Conservation (phyloP, 2,888 invertebrate species). For the Rhamphomyia laevipes region DNA sequence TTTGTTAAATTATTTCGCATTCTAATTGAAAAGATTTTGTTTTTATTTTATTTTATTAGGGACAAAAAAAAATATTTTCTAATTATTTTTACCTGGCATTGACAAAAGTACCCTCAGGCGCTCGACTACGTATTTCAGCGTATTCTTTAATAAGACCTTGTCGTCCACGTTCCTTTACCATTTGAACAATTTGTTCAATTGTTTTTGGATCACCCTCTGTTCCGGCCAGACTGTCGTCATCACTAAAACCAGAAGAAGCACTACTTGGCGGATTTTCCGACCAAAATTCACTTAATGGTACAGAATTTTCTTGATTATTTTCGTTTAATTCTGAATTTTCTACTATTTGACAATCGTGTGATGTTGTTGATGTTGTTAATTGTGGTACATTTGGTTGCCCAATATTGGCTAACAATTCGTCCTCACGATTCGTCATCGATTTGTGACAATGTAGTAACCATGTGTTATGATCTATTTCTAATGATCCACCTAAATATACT, state of each 20-base stretch:
- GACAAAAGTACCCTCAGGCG: slow-evolving; percentile 79
- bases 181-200: slow-evolving; percentile 49
- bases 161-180: slow-evolving; percentile 59
- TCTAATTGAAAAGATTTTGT: no score
- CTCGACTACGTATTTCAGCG: slow-evolving; percentile 70
- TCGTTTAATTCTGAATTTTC: slow-evolving; percentile 34
- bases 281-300: slow-evolving; percentile 31
- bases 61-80: slow-evolving; percentile 12
- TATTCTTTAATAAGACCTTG: slow-evolving; percentile 80
- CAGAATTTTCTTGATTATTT: slow-evolving; percentile 25
- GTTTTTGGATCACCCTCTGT: slow-evolving; percentile 58
- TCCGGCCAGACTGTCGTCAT: slow-evolving; percentile 75
- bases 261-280: slow-evolving; percentile 55
- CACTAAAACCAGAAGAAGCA: slow-evolving; percentile 75
- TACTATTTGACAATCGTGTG: slow-evolving; percentile 13
- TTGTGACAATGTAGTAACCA: slow-evolving; percentile 69
- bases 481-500: slow-evolving; percentile 74
- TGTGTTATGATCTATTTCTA: slow-evolving; percentile 77
- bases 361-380: slow-evolving; percentile 12
- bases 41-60: no score
- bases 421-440: slow-evolving; percentile 71
- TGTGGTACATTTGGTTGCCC: slow-evolving; percentile 27
- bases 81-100: slow-evolving; percentile 63
- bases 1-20: slow-evolving; percentile 62
- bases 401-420: slow-evolving; percentile 38